Conservation (phyloP, 2,113 vertebrate species). For the Chamaetylas fuelleborni region DNA sequence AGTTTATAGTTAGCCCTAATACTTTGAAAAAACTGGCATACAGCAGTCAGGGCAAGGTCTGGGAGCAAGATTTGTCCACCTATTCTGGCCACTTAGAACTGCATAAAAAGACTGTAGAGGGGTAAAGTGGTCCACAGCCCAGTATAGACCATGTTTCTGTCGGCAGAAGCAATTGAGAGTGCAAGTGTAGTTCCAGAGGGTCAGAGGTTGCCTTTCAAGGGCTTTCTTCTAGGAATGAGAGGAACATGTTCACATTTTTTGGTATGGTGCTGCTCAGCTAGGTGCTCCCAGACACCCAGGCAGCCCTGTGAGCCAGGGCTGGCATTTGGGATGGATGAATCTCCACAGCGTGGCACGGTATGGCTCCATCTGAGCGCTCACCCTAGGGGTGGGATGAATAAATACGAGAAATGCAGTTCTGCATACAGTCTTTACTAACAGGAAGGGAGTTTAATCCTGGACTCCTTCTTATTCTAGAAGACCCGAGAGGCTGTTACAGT, state of each 20-base stretch:
- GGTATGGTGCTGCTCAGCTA: not conserved
- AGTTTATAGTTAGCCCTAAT: not conserved
- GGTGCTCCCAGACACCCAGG: not conserved
- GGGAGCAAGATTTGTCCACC: not conserved
- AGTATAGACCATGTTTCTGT: not conserved
- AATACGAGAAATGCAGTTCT: not conserved
- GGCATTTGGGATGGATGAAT: accelerated
- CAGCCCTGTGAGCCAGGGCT: accelerated
- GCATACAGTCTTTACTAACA: not conserved
- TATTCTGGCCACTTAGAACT: not conserved
- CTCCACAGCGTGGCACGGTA: accelerated
- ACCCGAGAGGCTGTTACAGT: not conserved
- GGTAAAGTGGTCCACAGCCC: not conserved
- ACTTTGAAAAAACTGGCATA: not conserved
- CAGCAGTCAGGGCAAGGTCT: not conserved
- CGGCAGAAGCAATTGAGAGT: not conserved
- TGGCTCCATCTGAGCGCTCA: accelerated
- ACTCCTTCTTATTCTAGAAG: not conserved
- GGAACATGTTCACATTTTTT: not conserved
- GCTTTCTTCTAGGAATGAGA: not conserved
- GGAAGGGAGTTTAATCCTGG: not conserved
- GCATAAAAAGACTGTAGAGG: not conserved
- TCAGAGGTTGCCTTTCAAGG: not conserved
- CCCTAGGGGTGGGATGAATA: not conserved
- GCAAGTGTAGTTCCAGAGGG: not conserved